Conservation (phyloP, 2,888 invertebrate species). For the Lasioglossum oenotherae region DNA sequence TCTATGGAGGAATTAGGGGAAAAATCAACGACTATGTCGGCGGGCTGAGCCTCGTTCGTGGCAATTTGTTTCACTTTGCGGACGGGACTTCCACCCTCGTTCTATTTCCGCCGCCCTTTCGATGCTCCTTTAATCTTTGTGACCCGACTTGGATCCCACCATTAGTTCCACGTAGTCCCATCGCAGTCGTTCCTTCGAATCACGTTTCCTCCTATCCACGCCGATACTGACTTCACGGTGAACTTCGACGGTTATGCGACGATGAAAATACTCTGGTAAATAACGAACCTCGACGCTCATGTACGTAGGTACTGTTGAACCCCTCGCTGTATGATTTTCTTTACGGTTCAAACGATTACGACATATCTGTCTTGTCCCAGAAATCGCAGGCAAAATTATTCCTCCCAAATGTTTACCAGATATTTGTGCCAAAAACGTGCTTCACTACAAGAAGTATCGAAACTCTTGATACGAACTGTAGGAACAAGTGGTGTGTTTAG, state of each 20-base stretch:
- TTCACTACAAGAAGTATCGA: too few species aligned
- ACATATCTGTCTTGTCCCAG: too few species aligned
- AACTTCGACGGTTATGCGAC: slow-evolving; percentile 6
- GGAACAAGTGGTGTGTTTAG: too few species aligned
- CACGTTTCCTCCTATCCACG: slow-evolving; percentile 8
- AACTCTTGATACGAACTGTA: too few species aligned
- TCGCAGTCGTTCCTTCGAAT: slow-evolving; percentile 34
- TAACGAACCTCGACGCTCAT: background rate
- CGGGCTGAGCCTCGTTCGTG: slow-evolving; percentile 53
- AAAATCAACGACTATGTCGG: slow-evolving; percentile 62
- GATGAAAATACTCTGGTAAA: background rate
- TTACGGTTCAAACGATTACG: too few species aligned
- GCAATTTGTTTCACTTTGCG: slow-evolving; percentile 73
- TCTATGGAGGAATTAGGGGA: slow-evolving; percentile 49
- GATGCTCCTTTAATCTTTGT: slow-evolving; percentile 71
- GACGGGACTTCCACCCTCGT: slow-evolving; percentile 50
- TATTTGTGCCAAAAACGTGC: too few species aligned
- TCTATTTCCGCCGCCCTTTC: slow-evolving; percentile 61
- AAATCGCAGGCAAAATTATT: too few species aligned
- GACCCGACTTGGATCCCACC: slow-evolving; percentile 64
- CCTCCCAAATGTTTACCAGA: too few species aligned
- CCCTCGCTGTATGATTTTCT: too few species aligned
- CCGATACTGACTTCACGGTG: slow-evolving; percentile 34
- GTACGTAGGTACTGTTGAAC: background rate
- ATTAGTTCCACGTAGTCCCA: slow-evolving; percentile 64